Percentiles rank a stretch among this genome's conserved stretches.
phyloP scores from a whole-genome alignment of 2,797 vertebrate species.

The Rhinatrema bivittatum region DNA sequence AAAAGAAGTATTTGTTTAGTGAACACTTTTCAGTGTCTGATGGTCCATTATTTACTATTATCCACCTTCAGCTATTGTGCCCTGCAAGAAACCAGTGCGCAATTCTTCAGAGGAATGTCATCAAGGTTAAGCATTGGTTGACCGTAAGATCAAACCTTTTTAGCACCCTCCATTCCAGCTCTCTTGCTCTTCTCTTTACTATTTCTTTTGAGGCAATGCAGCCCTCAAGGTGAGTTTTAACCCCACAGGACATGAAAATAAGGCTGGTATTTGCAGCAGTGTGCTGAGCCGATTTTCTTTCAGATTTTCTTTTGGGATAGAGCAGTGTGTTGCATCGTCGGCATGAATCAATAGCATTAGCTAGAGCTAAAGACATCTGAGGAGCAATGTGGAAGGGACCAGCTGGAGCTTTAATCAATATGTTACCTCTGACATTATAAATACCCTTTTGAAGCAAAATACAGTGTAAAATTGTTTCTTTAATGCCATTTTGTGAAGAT shows the following conservation, averaged over 20 bases:
- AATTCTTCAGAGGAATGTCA: too few relatives aligned
- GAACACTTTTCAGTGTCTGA: too few relatives aligned
- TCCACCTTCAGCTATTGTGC: too few relatives aligned
- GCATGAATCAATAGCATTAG: constrained; percentile 12
- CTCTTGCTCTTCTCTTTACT: not conserved
- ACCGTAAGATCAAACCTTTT: not conserved
- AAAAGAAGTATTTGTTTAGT: too few relatives aligned
- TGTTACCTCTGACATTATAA: constrained; percentile 35
- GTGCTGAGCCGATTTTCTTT: not conserved
- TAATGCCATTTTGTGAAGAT: constrained; percentile 28
- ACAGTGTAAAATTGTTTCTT: constrained; percentile 27
- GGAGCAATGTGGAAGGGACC: constrained; percentile 7
- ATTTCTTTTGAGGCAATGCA: too few relatives aligned
- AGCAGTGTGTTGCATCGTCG: constrained; percentile 7
- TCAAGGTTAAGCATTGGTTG: too few relatives aligned
- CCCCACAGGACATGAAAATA: not conserved
- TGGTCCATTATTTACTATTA: too few relatives aligned
- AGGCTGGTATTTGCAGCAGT: not conserved
- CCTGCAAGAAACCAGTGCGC: too few relatives aligned
- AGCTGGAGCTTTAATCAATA: constrained; percentile 26
- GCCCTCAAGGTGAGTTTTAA: not conserved
- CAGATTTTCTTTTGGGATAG: constrained; percentile 2
- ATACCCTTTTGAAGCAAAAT: constrained; percentile 15
- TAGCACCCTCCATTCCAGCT: not conserved
- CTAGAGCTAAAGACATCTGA: constrained; percentile 18